These are phyloP conservation scores for Pandemis cinnamomeana DNA, from an alignment of 2,888 invertebrate species.

Conservation along the genomic window DNA sequence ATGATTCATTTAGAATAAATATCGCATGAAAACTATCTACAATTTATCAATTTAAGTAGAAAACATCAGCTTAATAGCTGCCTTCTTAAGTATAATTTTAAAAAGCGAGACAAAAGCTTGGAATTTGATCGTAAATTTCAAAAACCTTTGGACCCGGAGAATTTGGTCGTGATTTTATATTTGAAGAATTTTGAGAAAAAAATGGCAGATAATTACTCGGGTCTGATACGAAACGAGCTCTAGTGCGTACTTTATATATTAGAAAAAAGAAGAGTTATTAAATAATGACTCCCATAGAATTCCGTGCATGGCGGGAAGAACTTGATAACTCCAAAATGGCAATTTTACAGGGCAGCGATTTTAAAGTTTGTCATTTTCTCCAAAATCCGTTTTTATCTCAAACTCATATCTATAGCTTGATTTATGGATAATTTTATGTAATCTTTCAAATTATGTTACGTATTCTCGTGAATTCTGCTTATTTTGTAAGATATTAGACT, in stretches of 20 bases:
- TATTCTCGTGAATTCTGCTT: too few species aligned
- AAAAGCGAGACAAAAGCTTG: conserved; percentile 10
- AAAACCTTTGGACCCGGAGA: conserved; percentile 33
- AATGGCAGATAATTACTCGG: background rate
- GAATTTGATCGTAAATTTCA: conserved; percentile 7
- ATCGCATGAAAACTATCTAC: conserved; percentile 22
- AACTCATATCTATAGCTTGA: too few species aligned
- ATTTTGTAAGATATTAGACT: too few species aligned
- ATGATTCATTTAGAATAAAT: conserved; percentile 29
- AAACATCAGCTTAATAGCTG: conserved; percentile 1
- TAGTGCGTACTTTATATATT: background rate
- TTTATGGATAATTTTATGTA: too few species aligned
- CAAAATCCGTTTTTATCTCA: too few species aligned
- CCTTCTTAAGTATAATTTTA: background rate
- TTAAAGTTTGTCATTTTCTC: too few species aligned
- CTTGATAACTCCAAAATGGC: too few species aligned
- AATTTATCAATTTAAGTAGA: background rate
- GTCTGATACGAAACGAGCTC: background rate
- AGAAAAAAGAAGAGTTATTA: background rate
- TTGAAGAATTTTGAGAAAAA: background rate
- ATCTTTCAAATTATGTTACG: too few species aligned
- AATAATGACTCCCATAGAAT: too few species aligned
- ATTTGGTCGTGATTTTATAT: conserved; percentile 30
- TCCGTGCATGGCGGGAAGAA: too few species aligned
- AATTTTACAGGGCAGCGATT: too few species aligned